Percentiles rank a stretch among this genome's conserved stretches.
Conservation (phyloP, 2,797 vertebrate genomes). For the Rhodeus uyekii region DNA sequence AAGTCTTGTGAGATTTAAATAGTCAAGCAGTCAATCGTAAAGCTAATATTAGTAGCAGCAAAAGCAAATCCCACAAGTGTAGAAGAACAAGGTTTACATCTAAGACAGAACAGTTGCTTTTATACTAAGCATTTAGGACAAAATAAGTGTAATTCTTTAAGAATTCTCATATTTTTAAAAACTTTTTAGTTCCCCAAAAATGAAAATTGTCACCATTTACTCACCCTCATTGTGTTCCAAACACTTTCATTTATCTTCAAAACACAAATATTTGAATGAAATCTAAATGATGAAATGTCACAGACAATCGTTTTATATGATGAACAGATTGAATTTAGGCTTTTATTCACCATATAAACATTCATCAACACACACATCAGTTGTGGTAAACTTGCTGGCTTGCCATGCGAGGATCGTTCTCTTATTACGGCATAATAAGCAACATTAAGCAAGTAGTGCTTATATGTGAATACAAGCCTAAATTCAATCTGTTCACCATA, state of each 20-base stretch:
- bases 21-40: neutral
- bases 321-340: no score
- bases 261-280: neutral
- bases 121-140: neutral
- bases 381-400: no score
- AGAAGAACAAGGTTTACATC: neutral
- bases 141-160: neutral
- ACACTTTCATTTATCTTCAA: neutral
- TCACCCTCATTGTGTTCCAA: neutral
- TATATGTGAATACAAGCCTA: no score
- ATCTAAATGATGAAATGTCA: no score
- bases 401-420: no score
- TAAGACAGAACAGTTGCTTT: neutral
- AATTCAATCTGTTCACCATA: no score
- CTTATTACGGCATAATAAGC: no score
- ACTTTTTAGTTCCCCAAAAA: neutral
- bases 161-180: neutral
- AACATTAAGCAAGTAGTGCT: no score
- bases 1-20: slow-evolving; percentile 6
- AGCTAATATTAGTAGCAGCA: neutral
- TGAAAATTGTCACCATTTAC: neutral
- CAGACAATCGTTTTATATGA: no score
- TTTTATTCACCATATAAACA: no score
- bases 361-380: no score
- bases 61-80: neutral